Base-by-base conservation (phyloP, 2,797 vertebrate species). In the Allobates femoralis region DNA sequence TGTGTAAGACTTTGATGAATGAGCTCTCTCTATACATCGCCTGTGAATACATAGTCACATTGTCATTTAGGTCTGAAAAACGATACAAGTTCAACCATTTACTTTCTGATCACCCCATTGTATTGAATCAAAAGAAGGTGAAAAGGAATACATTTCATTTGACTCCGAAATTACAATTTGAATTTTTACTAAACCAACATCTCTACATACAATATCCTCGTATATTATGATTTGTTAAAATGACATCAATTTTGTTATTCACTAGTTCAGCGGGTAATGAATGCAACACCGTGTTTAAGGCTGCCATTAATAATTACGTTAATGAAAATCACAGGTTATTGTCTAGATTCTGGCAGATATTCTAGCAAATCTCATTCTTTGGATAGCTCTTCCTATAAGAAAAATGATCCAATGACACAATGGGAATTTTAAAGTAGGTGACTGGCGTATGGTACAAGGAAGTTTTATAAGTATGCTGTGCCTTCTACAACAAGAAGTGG, bases 81-180 rank as follows among this genome's bases (percentile, higher is more conserved):
- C 14, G 32, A 60, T 62, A 41, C 55, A 79, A 74, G 69, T 74
- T 74, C 69, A 58, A 28, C 15, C 53, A 74, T 58, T 83, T 41
- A 83, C 81, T 60, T 60, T 46, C 69, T 75, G 53, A 83, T 83
- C 69, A 83, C 53, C 55, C 69, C n/a, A 83, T 83, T 83, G 81
- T 75, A 69, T 62, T 73, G 34, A 26, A 46, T 83, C 32, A 74
- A 83, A 83, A 74, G 81, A 58, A 83, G 32, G 81, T 26, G 21
- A 83, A 75, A 74, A 83, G 37, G 37, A 60, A 37, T 74, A 75
- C 67, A 74, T 83, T 74, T 74, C 37, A 41, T 74, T 71, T 74
- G 67, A 46, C 53, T 73, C 32, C 34, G 21, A 83, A 83, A 74
- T 74, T 83, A 34, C 81, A 60, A 50, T 83, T 50, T 75, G 53